Conservation (phyloP, 2,113 vertebrate genomes). For the Sylvietta virens region DNA sequence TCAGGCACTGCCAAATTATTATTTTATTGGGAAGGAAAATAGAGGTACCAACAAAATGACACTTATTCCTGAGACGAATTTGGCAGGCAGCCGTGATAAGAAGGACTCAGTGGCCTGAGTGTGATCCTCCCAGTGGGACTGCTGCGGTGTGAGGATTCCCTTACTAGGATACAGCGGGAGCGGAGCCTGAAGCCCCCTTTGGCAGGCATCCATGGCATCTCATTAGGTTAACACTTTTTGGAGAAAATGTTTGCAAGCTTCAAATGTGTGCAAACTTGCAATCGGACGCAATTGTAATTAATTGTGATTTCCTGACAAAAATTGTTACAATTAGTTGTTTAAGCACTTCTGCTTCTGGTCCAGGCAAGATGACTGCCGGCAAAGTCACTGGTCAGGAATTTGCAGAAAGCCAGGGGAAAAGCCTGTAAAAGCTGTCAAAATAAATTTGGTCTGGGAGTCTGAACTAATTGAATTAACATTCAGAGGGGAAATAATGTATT, state of each 20-base stretch:
- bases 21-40: conserved; percentile 71
- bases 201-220: conserved; percentile 4
- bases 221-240: not conserved
- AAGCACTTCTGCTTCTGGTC: not conserved
- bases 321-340: not conserved
- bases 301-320: conserved; percentile 10
- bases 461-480: conserved; percentile 4
- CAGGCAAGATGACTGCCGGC: not conserved
- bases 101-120: conserved; percentile 39
- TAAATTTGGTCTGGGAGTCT: not conserved
- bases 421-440: not conserved
- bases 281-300: fast-evolving
- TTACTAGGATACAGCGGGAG: conserved; percentile 23
- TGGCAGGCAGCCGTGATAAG: conserved; percentile 62
- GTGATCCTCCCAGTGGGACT: conserved; percentile 68
- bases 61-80: conserved; percentile 58
- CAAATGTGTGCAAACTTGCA: not conserved
- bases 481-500: not conserved
- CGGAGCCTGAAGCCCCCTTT: not conserved
- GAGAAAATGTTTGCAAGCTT: not conserved
- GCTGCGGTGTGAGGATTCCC: conserved; percentile 58
- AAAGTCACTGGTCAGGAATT: not conserved
- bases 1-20: conserved; percentile 67
- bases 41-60: conserved; percentile 65
- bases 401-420: not conserved